A percentile compares a stretch with the other conserved stretches of the same genome.
These are phyloP conservation scores for Scolopax bukidnonensis DNA, from an alignment of 2,797 vertebrate genomes.

Conservation along the genomic window DNA sequence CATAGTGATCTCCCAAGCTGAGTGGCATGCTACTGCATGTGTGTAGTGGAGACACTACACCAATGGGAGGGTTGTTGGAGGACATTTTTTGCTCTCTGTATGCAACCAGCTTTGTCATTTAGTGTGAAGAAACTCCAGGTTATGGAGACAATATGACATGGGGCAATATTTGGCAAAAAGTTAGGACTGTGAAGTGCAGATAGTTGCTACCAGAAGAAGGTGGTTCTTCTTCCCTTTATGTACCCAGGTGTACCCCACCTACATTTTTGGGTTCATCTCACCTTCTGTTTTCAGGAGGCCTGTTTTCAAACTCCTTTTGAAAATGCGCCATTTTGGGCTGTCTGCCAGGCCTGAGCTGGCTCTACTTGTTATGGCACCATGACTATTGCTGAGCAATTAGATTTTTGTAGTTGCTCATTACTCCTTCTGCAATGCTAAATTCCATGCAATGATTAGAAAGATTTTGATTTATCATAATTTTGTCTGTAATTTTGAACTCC, in stretches of 20 bases:
- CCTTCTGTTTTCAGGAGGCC: background rate
- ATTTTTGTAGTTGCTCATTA: background rate
- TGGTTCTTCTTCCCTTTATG: background rate
- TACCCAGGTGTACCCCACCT: background rate
- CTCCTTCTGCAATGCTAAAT: background rate
- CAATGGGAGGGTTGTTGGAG: background rate
- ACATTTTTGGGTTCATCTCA: background rate
- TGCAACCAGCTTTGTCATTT: background rate
- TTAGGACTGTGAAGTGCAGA: background rate
- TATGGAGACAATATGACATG: background rate
- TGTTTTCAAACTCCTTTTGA: background rate
- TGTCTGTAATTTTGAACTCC: background rate
- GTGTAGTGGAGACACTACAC: background rate
- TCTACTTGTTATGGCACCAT: fast-evolving
- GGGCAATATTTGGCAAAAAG: background rate
- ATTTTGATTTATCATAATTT: background rate
- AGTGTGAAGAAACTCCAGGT: background rate
- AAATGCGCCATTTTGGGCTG: background rate
- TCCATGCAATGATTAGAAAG: background rate
- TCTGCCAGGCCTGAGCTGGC: background rate
- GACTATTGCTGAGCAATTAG: background rate
- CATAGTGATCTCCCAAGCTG: background rate
- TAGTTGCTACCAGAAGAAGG: background rate
- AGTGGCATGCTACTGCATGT: background rate
- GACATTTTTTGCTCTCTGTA: background rate